Evolutionary conservation across 1,140 invertebrate species (phyloP), one percentile per base, ranked within the genome.

Genomic region (Macrocentrus cingulum): DNA sequence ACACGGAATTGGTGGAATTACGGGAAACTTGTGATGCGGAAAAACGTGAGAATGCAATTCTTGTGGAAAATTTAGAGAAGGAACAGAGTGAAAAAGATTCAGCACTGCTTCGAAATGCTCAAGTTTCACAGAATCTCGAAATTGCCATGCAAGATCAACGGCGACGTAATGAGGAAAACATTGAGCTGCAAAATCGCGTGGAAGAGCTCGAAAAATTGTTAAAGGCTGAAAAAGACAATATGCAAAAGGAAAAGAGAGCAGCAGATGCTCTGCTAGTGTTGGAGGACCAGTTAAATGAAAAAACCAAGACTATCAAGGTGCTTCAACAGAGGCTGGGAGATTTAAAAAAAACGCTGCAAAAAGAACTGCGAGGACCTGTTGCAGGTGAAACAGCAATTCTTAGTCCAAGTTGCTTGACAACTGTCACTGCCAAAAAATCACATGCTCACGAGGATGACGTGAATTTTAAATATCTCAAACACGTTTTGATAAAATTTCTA

Each of bases 401-500:
- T 6, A 80, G 71, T 44, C 82, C 81, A 3, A 83, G 79, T 66
- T 81, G 80, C 29, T 84, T 84, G 3, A 81, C 83, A 64, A 83
- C 84, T 59, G 76, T 84, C 52, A 79, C 69, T 67, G 65, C 69
- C 53, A 77, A 70, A 46, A 59, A 68, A 8, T 67, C 57, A 15
- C 70, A 62, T 36, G 63, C 68, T 6, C 71, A 67, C 37, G 87
- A 88, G 41, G 84, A 88, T 2, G 89, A 92, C 65, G 87, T 94
- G 36, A 94, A 92, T 76, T 87, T 90, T 67, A 88, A 90, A 71
- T 95, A 96, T 78, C 81, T 96, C 49, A 95, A 95, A 71, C 92
- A 96, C 77, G 93, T 96, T 56, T 86, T 97, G 50, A 87, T 97
- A 4, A 94, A 95, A 72, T 95, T 96, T 77, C 81, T 96, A 64